These are phyloP conservation scores for Andrena camellia DNA, from an alignment of 2,888 invertebrate species.

Conservation along the genomic window DNA sequence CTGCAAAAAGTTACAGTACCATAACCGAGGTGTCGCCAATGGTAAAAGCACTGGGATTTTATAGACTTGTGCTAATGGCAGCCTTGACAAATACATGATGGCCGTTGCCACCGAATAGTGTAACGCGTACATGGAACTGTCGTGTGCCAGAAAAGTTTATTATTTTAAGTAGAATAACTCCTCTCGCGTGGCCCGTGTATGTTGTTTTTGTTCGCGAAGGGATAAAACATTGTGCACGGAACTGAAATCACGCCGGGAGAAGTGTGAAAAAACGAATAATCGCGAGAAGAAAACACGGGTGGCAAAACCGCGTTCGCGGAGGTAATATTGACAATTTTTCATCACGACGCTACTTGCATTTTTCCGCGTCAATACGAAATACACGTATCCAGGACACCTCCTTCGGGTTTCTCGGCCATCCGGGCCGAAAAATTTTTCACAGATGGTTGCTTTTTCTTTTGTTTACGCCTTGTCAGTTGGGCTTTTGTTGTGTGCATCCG, in stretches of 20 bases:
- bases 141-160: conserved; percentile 76
- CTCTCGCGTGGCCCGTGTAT: conserved; percentile 58
- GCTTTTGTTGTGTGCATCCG: conserved; percentile 82
- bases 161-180: conserved; percentile 72
- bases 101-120: conserved; percentile 83
- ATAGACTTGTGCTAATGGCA: conserved; percentile 78
- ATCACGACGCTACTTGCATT: conserved; percentile 79
- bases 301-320: conserved; percentile 81
- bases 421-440: conserved; percentile 53
- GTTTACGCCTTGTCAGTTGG: conserved; percentile 84
- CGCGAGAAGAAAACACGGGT: conserved; percentile 77
- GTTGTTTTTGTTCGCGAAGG: conserved; percentile 61
- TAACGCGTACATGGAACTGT: conserved; percentile 82
- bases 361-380: conserved; percentile 59
- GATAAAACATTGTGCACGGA: conserved; percentile 55
- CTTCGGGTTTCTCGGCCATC: conserved; percentile 46
- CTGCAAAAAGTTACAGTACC: conserved; percentile 65
- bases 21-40: conserved; percentile 71
- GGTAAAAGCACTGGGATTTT: conserved; percentile 70
- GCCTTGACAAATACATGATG: conserved; percentile 83
- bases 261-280: conserved; percentile 57
- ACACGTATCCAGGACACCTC: conserved; percentile 48
- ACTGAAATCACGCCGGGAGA: conserved; percentile 49
- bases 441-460: conserved; percentile 77
- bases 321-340: conserved; percentile 83